Conservation (phyloP, 1,140 invertebrate species). For the Megalonaias nervosa region DNA sequence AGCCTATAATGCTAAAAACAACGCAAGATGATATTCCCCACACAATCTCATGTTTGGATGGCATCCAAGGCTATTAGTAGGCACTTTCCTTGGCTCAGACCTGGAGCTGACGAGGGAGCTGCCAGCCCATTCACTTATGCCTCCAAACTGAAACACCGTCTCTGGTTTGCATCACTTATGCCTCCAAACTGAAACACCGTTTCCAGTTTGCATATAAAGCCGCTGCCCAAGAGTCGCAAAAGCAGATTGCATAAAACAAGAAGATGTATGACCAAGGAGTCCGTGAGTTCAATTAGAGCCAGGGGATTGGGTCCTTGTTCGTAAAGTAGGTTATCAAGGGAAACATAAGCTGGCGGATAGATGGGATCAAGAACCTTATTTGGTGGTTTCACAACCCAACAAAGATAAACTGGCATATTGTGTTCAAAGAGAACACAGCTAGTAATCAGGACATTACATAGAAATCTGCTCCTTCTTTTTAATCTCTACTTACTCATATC, state of each 20-base stretch:
- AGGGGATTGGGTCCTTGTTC: not conserved
- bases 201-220: conserved; percentile 3
- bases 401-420: not conserved
- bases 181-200: not conserved
- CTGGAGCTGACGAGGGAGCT: not conserved
- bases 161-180: conserved; percentile 1
- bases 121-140: not conserved
- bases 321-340: not conserved
- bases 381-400: not conserved
- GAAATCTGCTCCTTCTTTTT: not conserved
- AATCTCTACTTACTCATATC: not conserved
- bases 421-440: not conserved
- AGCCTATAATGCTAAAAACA: conserved; percentile 10
- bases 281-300: not conserved
- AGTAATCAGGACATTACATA: not conserved
- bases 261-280: not conserved
- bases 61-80: conserved; percentile 6
- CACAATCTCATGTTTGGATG: conserved; percentile 19
- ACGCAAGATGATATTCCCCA: conserved; percentile 10
- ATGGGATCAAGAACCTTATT: not conserved
- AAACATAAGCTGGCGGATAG: not conserved
- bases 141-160: not conserved
- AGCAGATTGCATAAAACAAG: not conserved
- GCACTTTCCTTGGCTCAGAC: conserved; percentile 5
- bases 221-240: not conserved